Conservation (phyloP, 1,140 invertebrate species). For the Drosophila virilis region DNA sequence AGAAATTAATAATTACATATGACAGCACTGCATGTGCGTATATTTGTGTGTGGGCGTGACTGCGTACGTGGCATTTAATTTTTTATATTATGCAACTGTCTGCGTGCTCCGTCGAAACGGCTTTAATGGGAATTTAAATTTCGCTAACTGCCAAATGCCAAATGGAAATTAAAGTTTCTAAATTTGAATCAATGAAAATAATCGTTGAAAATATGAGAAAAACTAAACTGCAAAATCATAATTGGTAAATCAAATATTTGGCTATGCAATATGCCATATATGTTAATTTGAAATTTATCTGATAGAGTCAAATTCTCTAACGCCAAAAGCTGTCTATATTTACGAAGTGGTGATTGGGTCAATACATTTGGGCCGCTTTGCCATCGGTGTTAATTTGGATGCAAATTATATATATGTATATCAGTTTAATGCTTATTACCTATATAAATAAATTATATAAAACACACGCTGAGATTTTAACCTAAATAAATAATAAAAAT, state of each 20-base stretch:
- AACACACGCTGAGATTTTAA: too few relatives aligned
- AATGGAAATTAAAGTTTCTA: conserved; percentile 36
- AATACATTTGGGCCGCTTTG: too few relatives aligned
- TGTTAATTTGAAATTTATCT: too few relatives aligned
- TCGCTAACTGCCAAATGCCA: conserved; percentile 13
- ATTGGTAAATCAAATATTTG: background rate
- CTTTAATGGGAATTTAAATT: conserved; percentile 57
- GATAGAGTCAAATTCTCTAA: too few relatives aligned
- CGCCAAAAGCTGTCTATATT: too few relatives aligned
- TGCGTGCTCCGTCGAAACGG: background rate
- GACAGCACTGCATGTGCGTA: conserved; percentile 46
- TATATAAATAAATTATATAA: too few relatives aligned
- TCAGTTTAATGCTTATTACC: too few relatives aligned
- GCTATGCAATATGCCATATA: background rate
- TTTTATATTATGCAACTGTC: conserved; percentile 57
- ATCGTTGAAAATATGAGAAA: background rate
- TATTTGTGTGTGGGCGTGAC: conserved; percentile 4
- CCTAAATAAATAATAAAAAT: too few relatives aligned
- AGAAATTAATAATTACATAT: conserved; percentile 80
- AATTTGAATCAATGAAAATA: background rate
- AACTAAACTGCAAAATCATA: background rate
- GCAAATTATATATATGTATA: too few relatives aligned
- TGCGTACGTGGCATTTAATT: conserved; percentile 74
- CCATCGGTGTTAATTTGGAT: too few relatives aligned
- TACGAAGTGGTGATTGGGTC: too few relatives aligned